A percentile compares a stretch with the other conserved stretches of the same genome.
phyloP scores from a whole-genome alignment of 2,113 vertebrate species.

The Probosciger aterrimus region DNA sequence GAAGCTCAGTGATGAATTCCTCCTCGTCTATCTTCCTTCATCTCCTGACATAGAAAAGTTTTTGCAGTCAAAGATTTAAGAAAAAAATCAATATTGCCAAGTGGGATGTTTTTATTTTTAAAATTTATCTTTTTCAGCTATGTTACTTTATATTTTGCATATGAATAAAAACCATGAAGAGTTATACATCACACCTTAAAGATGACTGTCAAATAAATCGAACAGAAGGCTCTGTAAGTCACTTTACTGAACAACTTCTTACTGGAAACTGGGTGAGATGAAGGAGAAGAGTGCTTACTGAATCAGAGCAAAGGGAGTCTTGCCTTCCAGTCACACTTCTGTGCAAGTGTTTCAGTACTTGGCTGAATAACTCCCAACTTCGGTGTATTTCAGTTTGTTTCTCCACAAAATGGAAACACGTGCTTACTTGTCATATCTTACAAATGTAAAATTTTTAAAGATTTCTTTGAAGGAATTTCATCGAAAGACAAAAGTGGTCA shows the following conservation, averaged over 20 bases:
- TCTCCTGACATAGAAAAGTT: not conserved
- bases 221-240: not conserved
- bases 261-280: not conserved
- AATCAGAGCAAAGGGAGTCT: not conserved
- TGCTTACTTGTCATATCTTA: not conserved
- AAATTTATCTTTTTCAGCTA: conserved; percentile 1
- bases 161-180: not conserved
- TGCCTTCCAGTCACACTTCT: not conserved
- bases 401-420: not conserved
- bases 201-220: not conserved
- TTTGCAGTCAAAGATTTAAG: not conserved
- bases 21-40: conserved; percentile 9
- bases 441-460: not conserved
- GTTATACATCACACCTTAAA: not conserved
- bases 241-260: not conserved
- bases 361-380: not conserved
- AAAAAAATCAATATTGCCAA: not conserved
- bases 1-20: not conserved
- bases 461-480: not conserved
- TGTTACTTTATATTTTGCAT: conserved; percentile 1
- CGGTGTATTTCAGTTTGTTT: not conserved
- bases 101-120: not conserved
- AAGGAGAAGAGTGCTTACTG: not conserved
- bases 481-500: not conserved
- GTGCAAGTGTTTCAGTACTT: not conserved